A percentile compares a stretch with the other conserved stretches of the same genome.
phyloP scores from a whole-genome alignment of 2,797 vertebrate genomes.

The Chiroxiphia lanceolata region DNA sequence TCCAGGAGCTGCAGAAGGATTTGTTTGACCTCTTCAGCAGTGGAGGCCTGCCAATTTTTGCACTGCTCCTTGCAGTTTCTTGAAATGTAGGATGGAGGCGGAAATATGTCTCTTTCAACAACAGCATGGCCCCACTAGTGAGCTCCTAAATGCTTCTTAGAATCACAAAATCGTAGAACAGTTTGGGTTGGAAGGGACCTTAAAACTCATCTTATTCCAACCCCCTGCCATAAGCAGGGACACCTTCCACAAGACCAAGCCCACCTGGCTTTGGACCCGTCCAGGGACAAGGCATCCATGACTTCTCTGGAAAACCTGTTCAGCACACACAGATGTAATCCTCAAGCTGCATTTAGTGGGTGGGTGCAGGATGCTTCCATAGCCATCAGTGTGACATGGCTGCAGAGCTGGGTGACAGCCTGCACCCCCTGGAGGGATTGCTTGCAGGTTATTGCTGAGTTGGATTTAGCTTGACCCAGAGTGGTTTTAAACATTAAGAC shows the following conservation, averaged over 20 bases:
- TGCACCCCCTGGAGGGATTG: neutral
- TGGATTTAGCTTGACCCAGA: neutral
- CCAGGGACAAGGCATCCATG: neutral
- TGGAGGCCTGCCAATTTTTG: neutral
- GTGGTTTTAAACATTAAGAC: neutral
- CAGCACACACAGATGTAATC: neutral
- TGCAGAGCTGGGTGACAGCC: neutral
- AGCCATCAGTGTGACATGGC: neutral
- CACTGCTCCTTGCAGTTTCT: neutral
- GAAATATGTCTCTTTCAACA: neutral
- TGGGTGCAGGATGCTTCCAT: neutral
- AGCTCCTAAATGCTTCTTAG: neutral
- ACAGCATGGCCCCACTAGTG: rapidly evolving
- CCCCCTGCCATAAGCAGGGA: neutral
- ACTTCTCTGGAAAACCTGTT: rapidly evolving
- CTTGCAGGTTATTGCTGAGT: neutral
- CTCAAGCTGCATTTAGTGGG: neutral
- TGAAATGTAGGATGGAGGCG: neutral
- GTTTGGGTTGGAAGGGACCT: neutral
- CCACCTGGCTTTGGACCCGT: neutral
- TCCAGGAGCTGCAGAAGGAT: neutral
- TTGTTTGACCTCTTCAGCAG: neutral
- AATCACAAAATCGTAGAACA: neutral
- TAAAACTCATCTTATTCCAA: neutral
- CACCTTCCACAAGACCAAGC: neutral